Percentiles rank a stretch among this genome's conserved stretches.
These are phyloP conservation scores for Zoroaster sp. DNA, from an alignment of 53 echinoderm and acorn worm genomes.

Conservation along the genomic window DNA sequence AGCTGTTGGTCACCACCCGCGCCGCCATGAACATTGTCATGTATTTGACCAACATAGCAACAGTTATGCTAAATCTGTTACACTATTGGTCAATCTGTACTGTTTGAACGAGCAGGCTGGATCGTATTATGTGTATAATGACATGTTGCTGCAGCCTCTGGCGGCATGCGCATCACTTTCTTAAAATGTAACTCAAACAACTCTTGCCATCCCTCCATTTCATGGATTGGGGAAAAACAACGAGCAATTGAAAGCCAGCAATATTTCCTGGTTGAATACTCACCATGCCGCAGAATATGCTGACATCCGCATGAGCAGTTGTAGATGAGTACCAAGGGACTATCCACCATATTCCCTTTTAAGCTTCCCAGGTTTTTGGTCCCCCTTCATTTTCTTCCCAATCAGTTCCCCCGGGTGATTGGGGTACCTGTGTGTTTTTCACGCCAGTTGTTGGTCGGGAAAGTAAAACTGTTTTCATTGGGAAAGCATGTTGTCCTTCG, in stretches of 20 bases:
- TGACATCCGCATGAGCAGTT: slow-evolving; percentile 57
- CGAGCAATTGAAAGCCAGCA: neutral
- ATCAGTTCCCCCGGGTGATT: neutral
- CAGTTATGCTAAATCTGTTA: too few species aligned
- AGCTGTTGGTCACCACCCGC: too few species aligned
- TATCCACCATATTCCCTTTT: slow-evolving; percentile 16
- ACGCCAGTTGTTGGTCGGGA: neutral
- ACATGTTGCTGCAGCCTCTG: too few species aligned
- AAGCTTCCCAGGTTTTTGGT: neutral
- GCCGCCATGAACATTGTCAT: too few species aligned
- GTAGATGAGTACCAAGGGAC: slow-evolving; percentile 31
- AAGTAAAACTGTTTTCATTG: neutral
- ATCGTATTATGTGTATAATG: too few species aligned
- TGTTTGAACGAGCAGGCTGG: too few species aligned
- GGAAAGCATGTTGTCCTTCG: neutral
- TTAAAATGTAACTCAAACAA: too few species aligned
- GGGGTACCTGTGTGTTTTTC: neutral
- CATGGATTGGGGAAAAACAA: neutral
- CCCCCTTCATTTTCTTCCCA: neutral
- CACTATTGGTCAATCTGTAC: too few species aligned
- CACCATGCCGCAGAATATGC: slow-evolving; percentile 58
- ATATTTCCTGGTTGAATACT: neutral
- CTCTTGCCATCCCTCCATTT: neutral
- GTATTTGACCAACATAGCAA: too few species aligned
- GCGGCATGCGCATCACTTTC: too few species aligned